A percentile compares a stretch with the other conserved stretches of the same genome.
These are phyloP conservation scores for Platyura marginata DNA, from an alignment of 1,140 invertebrate genomes.

Conservation along the genomic window DNA sequence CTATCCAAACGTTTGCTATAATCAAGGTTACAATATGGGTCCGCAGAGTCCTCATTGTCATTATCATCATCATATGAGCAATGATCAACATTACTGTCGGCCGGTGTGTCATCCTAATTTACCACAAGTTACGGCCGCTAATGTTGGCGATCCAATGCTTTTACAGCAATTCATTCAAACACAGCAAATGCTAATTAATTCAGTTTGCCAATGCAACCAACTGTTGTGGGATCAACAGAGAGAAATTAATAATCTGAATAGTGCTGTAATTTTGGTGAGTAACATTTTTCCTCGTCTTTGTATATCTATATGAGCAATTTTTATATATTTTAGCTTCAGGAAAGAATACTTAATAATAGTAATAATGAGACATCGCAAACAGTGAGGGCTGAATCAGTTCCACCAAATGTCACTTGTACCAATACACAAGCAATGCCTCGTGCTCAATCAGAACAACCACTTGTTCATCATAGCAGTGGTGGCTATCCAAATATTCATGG, in stretches of 20 bases:
- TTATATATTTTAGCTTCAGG: slow-evolving; percentile 12
- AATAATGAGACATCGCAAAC: neutral
- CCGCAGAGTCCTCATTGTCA: neutral
- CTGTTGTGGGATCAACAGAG: slow-evolving; percentile 38
- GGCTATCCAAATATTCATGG: neutral
- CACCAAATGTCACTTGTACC: slow-evolving; percentile 8
- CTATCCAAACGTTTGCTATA: neutral
- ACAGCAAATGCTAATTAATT: slow-evolving; percentile 37
- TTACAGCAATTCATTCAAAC: slow-evolving; percentile 34
- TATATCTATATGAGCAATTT: neutral
- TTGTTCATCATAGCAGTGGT: slow-evolving; percentile 7
- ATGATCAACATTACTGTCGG: neutral
- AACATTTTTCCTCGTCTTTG: neutral
- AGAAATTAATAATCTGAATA: slow-evolving; percentile 29
- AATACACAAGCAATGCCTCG: slow-evolving; percentile 9
- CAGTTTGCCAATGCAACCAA: slow-evolving; percentile 41
- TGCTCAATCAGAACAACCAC: slow-evolving; percentile 19
- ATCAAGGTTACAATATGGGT: neutral
- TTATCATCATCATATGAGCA: neutral
- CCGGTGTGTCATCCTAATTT: neutral
- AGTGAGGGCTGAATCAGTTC: slow-evolving; percentile 16
- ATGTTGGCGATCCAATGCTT: slow-evolving; percentile 24
- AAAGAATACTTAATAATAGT: slow-evolving; percentile 10
- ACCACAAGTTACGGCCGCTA: slow-evolving; percentile 11
- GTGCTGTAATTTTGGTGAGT: slow-evolving; percentile 15